phyloP scores from a whole-genome alignment of 2,113 vertebrate genomes.

The Limanda limanda region DNA sequence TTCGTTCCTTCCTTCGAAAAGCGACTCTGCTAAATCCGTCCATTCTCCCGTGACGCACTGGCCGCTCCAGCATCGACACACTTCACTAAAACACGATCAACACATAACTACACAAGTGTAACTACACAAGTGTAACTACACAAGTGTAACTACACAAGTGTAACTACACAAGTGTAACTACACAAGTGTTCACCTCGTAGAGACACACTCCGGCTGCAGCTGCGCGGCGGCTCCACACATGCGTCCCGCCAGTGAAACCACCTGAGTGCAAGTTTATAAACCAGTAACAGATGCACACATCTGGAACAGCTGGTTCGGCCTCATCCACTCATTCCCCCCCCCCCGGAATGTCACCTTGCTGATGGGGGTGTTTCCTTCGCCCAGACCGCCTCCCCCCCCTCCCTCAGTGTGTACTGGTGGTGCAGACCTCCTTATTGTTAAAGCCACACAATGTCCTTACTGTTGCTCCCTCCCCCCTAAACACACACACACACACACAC shows the following conservation, averaged over 20 bases:
- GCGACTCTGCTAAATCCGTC: conserved; percentile 75
- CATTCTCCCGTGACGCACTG: conserved; percentile 27
- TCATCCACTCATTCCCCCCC: neutral
- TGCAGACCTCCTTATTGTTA: neutral
- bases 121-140: too few species aligned
- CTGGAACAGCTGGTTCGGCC: neutral
- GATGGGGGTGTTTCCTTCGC: conserved; percentile 7
- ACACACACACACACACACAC: conserved; percentile 1
- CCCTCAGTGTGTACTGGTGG: neutral
- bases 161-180: too few species aligned
- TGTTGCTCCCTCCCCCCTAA: neutral
- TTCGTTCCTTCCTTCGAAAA: conserved; percentile 63
- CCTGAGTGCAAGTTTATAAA: too few species aligned
- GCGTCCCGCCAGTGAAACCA: too few species aligned
- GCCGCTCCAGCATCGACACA: conserved; percentile 54
- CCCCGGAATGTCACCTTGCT: conserved; percentile 12
- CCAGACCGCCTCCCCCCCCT: neutral
- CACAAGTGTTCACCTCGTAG: too few species aligned
- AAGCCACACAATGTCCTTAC: neutral
- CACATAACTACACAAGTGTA: too few species aligned
- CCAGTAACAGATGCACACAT: neutral
- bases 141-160: too few species aligned
- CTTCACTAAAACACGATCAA: neutral
- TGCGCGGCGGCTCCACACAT: neutral
- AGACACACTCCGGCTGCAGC: neutral